Evolutionary conservation across 2,888 invertebrate species (phyloP).

Genomic region (Epicampocera succincta): DNA sequence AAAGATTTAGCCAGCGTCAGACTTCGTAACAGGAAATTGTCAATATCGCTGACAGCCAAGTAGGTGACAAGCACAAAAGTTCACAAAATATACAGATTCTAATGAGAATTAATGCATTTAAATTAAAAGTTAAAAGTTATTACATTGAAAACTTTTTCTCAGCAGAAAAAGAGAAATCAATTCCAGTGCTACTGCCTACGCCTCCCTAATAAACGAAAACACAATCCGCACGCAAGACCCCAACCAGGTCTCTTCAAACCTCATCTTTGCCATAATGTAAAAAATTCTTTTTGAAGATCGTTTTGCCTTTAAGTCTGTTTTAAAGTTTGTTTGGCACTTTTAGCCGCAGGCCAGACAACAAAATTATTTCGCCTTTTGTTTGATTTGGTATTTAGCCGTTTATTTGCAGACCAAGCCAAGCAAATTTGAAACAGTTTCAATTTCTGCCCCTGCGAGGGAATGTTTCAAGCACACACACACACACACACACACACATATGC

Average conservation of each 20-base stretch:
- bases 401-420: slow-evolving; percentile 55
- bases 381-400: slow-evolving; percentile 71
- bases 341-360: slow-evolving; percentile 80
- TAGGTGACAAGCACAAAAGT: too few species aligned
- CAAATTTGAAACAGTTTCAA: neutral
- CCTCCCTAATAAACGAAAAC: too few species aligned
- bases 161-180: too few species aligned
- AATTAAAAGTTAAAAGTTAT: too few species aligned
- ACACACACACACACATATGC: too few species aligned
- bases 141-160: too few species aligned
- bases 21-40: too few species aligned
- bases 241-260: slow-evolving; percentile 35
- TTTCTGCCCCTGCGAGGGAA: neutral
- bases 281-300: slow-evolving; percentile 36
- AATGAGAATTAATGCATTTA: too few species aligned
- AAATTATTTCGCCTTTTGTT: slow-evolving; percentile 77
- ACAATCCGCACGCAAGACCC: neutral
- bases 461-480: neutral
- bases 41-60: too few species aligned
- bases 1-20: too few species aligned
- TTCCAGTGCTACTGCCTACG: too few species aligned
- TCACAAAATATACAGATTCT: too few species aligned
- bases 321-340: slow-evolving; percentile 79
- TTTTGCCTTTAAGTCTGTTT: slow-evolving; percentile 62
- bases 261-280: slow-evolving; percentile 56